Percentiles rank a stretch among this genome's conserved stretches.
Conservation (phyloP, 2,888 invertebrate genomes). For the Clitarchus hookeri region DNA sequence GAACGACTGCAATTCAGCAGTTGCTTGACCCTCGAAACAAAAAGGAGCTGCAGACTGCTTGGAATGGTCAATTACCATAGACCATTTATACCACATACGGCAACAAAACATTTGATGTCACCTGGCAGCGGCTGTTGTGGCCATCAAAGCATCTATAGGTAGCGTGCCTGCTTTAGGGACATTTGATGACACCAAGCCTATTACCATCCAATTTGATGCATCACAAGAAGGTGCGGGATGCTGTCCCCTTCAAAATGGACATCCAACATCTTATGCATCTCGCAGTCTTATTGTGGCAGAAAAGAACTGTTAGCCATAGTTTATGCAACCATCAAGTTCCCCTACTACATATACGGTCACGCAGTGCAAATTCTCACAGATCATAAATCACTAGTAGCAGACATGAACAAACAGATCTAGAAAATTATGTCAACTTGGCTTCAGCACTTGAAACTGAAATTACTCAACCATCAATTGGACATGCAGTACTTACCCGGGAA, state of each 20-base stretch:
- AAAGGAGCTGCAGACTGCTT: neutral
- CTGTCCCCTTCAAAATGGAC: neutral
- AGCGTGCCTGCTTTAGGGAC: neutral
- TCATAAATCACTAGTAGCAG: neutral
- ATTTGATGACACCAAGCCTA: neutral
- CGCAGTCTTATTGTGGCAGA: neutral
- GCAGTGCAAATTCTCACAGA: neutral
- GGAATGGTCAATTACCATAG: neutral
- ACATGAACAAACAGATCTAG: neutral
- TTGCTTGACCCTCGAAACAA: neutral
- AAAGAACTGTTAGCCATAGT: neutral
- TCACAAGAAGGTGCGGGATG: neutral
- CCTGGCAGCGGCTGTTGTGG: neutral
- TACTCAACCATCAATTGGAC: neutral
- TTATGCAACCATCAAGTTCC: neutral
- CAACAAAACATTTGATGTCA: neutral
- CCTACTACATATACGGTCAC: neutral
- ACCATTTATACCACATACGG: neutral
- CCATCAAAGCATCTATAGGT: neutral
- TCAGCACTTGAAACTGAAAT: neutral
- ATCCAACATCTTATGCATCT: neutral
- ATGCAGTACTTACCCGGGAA: neutral
- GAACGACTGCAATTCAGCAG: neutral
- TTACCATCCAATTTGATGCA: neutral
- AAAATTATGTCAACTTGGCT: neutral